phyloP scores from a whole-genome alignment of 2,797 vertebrate genomes.

The Halcyon smyrnensis region DNA sequence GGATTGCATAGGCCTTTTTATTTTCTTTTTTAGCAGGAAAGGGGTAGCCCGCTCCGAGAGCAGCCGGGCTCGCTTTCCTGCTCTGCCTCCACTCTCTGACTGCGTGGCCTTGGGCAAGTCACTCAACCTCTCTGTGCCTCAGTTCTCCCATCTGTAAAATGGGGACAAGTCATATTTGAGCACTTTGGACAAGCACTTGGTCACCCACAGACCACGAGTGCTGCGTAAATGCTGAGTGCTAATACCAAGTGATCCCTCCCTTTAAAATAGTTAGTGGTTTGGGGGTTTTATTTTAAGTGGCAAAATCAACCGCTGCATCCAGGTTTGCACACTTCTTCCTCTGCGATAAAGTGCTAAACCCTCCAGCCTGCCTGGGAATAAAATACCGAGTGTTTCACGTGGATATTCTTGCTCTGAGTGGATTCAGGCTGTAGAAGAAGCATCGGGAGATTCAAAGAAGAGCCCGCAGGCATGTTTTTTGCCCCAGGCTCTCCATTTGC shows the following conservation, averaged over 20 bases:
- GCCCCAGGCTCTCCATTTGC: conserved; percentile 32
- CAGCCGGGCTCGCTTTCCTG: not conserved
- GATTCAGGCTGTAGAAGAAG: conserved; percentile 18
- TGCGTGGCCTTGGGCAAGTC: conserved; percentile 68
- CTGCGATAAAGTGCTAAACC: conserved; percentile 49
- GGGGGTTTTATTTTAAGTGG: not conserved
- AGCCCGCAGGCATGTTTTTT: conserved; percentile 31
- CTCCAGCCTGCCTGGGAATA: conserved; percentile 65
- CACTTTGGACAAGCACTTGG: conserved; percentile 48
- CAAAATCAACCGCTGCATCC: conserved; percentile 39
- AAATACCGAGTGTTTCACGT: not conserved
- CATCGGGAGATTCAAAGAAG: not conserved
- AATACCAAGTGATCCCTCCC: conserved; percentile 17
- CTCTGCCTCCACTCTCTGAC: conserved; percentile 54
- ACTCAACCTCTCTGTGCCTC: conserved; percentile 60
- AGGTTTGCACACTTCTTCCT: conserved; percentile 67
- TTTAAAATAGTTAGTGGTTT: conserved; percentile 3
- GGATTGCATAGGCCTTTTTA: conserved; percentile 22
- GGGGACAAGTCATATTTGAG: conserved; percentile 60
- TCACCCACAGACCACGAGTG: not conserved
- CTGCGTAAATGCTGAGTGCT: conserved; percentile 28
- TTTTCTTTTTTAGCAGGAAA: not conserved
- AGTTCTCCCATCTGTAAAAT: conserved; percentile 70
- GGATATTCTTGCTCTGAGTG: conserved; percentile 20
- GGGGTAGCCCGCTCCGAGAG: not conserved